Base-by-base conservation (phyloP, 2,113 vertebrate species). In the Sphyrna mokarran region DNA sequence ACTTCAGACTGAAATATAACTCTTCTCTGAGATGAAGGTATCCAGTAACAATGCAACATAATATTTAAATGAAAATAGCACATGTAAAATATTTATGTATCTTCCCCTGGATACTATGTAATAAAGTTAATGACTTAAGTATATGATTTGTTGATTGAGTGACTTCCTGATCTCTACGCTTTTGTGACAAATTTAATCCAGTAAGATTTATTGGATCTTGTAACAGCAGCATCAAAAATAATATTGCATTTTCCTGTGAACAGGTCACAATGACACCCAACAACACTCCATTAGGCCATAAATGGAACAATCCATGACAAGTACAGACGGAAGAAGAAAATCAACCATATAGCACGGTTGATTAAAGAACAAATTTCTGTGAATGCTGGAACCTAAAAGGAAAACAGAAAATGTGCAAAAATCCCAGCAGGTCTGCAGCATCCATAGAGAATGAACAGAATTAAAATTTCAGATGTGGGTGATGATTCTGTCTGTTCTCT, bases 41-140 rank as follows among this genome's bases (percentile, higher is more conserved):
- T 91, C 89, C 89, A 91, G 89, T 91, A 91, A 63, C 89, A 20
- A 66, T 63, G 89, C n/a, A 91, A 91, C 33, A 63, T 91, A 91
- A 91, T 37, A 91, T 18, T 91, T 91, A 37, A 91, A 91, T 91
- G 1, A 22, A n/a, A 63, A 63, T 33, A 66, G 14, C 89, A 91
- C 33, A 16, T n/a, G 58, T 13, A 37, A 63, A 91, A 7, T 63
- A 91, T 91, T 91, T 66, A 33, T 61, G 29, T 58, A 26, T 33
- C 10, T 66, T 66, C 61, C 58, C 61, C 61, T 63, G n/a, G 58
- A 33, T 61, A n/a, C 26, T 14, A 61, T 63, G 89, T 61, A 66
- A n/a, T 91, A 9, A 91, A 63, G 20, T 91, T 33, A 66, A 20
- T 66, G 13, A 18, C 61, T 37, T 54, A 89, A 16, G 43, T 33